These are phyloP conservation scores for Struthidea cinerea DNA, from an alignment of 2,113 vertebrate species.

Conservation along the genomic window DNA sequence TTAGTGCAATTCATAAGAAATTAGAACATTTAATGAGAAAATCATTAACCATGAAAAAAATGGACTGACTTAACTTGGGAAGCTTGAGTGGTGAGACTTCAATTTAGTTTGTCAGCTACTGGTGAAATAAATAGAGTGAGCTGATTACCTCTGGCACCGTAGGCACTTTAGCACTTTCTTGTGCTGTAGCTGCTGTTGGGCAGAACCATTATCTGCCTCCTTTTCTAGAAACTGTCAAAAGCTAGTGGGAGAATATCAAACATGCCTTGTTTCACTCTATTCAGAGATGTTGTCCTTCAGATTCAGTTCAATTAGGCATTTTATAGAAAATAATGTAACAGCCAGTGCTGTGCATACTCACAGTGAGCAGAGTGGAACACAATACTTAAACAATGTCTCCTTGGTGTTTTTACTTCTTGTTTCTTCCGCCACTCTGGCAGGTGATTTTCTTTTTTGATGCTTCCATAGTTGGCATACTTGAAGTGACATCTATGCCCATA, in stretches of 20 bases:
- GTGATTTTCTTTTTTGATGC: not conserved
- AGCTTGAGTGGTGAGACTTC: conserved; percentile 61
- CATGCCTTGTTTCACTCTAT: not conserved
- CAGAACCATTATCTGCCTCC: not conserved
- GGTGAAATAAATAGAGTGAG: conserved; percentile 34
- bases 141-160: not conserved
- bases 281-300: not conserved
- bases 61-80: conserved; percentile 59
- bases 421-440: not conserved
- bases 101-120: conserved; percentile 63
- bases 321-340: not conserved
- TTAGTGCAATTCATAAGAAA: conserved; percentile 74
- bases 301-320: not conserved
- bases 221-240: not conserved
- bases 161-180: not conserved
- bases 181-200: not conserved
- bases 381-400: not conserved
- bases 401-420: not conserved
- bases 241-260: not conserved
- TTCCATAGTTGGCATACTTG: not conserved
- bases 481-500: not conserved
- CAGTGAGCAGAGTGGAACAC: not conserved
- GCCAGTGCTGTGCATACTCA: not conserved
- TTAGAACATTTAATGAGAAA: conserved; percentile 77
- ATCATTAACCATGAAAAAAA: conserved; percentile 72